Evolutionary conservation across 2,888 invertebrate species (phyloP), one percentile per base, ranked within the genome.

Genomic region (Spicauda simplicius): DNA sequence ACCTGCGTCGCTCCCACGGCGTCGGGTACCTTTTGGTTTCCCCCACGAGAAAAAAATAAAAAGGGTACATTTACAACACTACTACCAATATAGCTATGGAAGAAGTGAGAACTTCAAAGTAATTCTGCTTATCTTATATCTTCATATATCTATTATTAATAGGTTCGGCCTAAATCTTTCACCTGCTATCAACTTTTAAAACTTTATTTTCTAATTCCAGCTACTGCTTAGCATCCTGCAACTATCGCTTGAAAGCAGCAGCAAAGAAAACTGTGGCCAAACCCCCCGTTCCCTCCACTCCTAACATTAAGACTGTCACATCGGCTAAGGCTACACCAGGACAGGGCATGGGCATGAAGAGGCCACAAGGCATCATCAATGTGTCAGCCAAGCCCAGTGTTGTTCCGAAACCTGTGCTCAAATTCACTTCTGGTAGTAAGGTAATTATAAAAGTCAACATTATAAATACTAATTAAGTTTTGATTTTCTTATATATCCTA

Each of bases 171-270:
- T 25, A 25, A 25, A 25, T 4, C 3, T 25, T 25, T 25, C 25
- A 25, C 25, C 25, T 5, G 2, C 5, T 25, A n/a, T 25, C 5
- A 5, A 25, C 5, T 4, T 25, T 25, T 25, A 25, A 25, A 25
- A 25, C 25, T 5, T 4, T 25, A 25, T 25, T 5, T 25, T 11
- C n/a, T 45, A 14, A 14, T 84, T 85, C 45, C 81, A 96, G 99
- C 76, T 98, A 98, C 83, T 98, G 98, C 74, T 89, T 98, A 0
- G 96, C 97, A 41, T 95, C 97, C 0, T 96, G 97, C 75, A 98
- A 98, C 86, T 98, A 96, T 74, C 95, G 95, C 66, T 86, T 97
- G 0, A 95, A 95, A 63, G 90, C 94, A 6, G 93, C 94, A 0
- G 89, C 93, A 0, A 89, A 95, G 73, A 95, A 95, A 71, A 76